Evolutionary conservation across 2,888 invertebrate species (phyloP), one percentile per base, ranked within the genome.

Genomic region (Chrysolina americana): DNA sequence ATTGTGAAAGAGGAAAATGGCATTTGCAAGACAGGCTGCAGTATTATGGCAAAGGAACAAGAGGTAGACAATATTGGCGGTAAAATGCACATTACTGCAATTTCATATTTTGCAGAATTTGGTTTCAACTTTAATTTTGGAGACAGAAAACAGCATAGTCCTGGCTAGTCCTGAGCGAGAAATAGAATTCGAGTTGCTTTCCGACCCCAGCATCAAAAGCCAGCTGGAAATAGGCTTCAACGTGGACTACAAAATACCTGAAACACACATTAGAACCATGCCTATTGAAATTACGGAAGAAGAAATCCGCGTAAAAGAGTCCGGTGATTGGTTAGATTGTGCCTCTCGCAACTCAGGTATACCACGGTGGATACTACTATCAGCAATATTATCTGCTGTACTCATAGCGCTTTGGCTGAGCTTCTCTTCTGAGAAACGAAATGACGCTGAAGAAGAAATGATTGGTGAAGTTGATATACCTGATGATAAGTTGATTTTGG

Each of bases 341-440:
- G 87, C 86, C 6, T 85, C 89, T 0, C 85, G 86, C 59, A 89
- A 89, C 79, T 89, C 89, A 0, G 90, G 90, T n/a, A 84, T 90
- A 68, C 89, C 90, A 0, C 86, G 89, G 28, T 87, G 89, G 82
- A 82, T 89, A 63, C 83, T 90, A 48, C 85, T 88, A 21, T 81
- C 87, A 44, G 85, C 89, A 2, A 86, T 90, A 73, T 82, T 89
- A 76, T 81, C 88, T 41, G 89, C 89, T 23, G 87, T 89, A 66
- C 78, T 89, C 63, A 85, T 89, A 28, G 89, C 89, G 78, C 84
- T 90, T 65, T 89, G 89, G 89, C 81, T 90, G 74, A 89, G 89
- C 82, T 86, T 89, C 68, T 81, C 85, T 0, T 83, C 85, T 23
- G 86, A 86, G 70, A 82, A 82, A 70, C 79, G 81, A 11, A 81